Conservation (phyloP, 2,888 invertebrate genomes). For the Caenorhabditis sp. region DNA sequence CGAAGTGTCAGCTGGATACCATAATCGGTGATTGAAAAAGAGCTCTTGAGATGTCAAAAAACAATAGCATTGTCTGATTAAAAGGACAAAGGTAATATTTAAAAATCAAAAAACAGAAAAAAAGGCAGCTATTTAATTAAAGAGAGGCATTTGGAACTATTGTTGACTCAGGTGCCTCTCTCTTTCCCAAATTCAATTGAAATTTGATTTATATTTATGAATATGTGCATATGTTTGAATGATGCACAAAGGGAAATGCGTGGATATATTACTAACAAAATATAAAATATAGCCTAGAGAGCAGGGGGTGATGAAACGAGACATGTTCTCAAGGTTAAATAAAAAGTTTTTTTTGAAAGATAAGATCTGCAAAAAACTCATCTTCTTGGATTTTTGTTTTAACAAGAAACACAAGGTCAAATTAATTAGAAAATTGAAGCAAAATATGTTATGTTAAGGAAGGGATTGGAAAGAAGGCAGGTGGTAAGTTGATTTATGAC, state of each 20-base stretch:
- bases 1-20: too few species aligned
- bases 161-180: background rate
- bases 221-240: too few species aligned
- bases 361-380: background rate
- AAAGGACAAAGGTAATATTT: too few species aligned
- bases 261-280: too few species aligned
- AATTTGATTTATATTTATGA: background rate
- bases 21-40: too few species aligned
- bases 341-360: background rate
- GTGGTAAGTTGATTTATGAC: conserved; percentile 1
- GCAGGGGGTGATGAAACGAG: too few species aligned
- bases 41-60: background rate
- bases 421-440: background rate
- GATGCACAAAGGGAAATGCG: too few species aligned
- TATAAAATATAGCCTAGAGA: too few species aligned
- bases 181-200: background rate
- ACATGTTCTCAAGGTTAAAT: background rate
- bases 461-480: background rate
- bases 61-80: background rate
- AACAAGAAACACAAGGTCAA: background rate
- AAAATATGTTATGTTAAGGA: background rate
- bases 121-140: background rate
- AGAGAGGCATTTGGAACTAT: background rate
- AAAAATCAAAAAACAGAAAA: background rate
- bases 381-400: background rate